These are phyloP conservation scores for Leptoteleia sp. DNA, from an alignment of 1,140 invertebrate species.

Conservation along the genomic window DNA sequence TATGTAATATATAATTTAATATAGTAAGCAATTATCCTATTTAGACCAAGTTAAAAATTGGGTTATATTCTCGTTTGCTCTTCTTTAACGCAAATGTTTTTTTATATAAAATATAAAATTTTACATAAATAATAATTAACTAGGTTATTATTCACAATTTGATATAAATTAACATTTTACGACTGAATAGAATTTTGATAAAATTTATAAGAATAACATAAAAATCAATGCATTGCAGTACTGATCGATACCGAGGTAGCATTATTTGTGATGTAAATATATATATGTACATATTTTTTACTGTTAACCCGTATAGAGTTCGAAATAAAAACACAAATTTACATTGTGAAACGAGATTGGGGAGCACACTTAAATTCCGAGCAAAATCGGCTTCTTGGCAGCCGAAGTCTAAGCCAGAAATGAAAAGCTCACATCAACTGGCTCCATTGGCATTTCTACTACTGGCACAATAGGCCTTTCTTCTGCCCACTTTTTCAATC, in stretches of 20 bases:
- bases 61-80: too few species aligned
- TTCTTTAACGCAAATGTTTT: too few species aligned
- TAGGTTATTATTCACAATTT: too few species aligned
- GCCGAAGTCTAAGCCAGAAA: constrained; percentile 69
- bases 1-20: too few species aligned
- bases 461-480: constrained; percentile 57
- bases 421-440: constrained; percentile 76
- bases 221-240: too few species aligned
- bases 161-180: too few species aligned
- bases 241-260: background rate
- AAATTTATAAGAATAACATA: too few species aligned
- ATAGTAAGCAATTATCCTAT: too few species aligned
- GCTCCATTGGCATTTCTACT: constrained; percentile 56
- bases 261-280: constrained; percentile 16
- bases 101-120: too few species aligned
- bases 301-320: constrained; percentile 36
- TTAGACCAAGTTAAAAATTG: too few species aligned
- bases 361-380: constrained; percentile 41
- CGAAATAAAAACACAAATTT: constrained; percentile 39
- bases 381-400: constrained; percentile 67
- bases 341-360: constrained; percentile 33
- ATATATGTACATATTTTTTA: constrained; percentile 43
- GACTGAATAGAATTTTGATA: too few species aligned
- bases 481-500: constrained; percentile 72
- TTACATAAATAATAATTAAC: too few species aligned